A percentile compares a stretch with the other conserved stretches of the same genome.
These are phyloP conservation scores for Tychaedon coryphoeus DNA, from an alignment of 2,113 vertebrate species.

Conservation along the genomic window DNA sequence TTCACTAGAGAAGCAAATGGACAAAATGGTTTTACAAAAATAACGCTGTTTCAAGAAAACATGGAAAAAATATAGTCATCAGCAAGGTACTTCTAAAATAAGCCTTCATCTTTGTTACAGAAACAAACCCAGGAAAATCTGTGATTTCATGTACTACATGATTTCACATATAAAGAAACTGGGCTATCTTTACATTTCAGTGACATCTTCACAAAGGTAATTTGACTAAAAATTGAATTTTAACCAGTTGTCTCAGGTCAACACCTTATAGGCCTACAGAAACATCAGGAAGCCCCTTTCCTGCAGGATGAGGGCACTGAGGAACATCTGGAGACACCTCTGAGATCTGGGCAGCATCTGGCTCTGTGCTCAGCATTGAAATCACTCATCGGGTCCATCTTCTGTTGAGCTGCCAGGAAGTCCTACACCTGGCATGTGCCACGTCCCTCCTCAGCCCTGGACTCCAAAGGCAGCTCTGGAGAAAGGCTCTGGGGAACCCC, in stretches of 20 bases:
- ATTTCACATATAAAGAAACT: not conserved
- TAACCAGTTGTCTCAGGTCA: not conserved
- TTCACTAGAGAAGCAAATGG: no score
- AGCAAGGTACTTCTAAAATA: no score
- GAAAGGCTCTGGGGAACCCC: not conserved
- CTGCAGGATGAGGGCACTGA: not conserved
- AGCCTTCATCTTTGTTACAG: no score
- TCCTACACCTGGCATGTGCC: not conserved
- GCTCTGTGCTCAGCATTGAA: not conserved
- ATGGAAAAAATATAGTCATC: no score
- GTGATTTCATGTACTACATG: not conserved
- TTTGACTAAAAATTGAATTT: not conserved
- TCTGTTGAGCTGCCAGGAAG: not conserved
- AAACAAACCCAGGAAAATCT: no score
- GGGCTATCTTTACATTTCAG: not conserved
- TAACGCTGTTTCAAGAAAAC: no score
- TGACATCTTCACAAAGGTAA: not conserved
- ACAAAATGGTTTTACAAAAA: no score
- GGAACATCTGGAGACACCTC: not conserved
- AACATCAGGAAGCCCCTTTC: fast-evolving
- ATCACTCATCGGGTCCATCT: not conserved
- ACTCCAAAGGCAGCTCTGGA: not conserved
- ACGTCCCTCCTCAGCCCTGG: not conserved
- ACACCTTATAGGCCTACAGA: not conserved
- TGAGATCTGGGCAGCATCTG: not conserved